These are phyloP conservation scores for Liodrosophila aerea DNA, from an alignment of 2,888 invertebrate genomes.

Conservation along the genomic window DNA sequence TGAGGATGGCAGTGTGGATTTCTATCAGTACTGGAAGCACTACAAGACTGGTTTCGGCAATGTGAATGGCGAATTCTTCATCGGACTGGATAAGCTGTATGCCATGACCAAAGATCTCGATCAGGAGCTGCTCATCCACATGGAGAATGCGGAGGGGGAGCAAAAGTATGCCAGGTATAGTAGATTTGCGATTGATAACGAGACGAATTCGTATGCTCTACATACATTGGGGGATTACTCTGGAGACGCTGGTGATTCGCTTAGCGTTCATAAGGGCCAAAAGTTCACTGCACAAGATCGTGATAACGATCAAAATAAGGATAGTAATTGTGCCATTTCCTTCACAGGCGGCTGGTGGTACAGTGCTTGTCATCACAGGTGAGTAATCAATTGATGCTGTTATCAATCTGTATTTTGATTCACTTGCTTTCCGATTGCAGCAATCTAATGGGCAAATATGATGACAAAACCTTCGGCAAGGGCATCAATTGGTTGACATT, in stretches of 20 bases:
- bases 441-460: conserved; percentile 87
- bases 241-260: conserved; percentile 87
- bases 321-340: conserved; percentile 85
- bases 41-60: conserved; percentile 86
- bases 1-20: conserved; percentile 86
- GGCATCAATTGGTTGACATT: conserved; percentile 88
- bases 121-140: conserved; percentile 85
- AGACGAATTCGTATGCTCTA: conserved; percentile 86
- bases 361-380: conserved; percentile 87
- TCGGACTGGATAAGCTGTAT: conserved; percentile 87
- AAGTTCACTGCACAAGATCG: conserved; percentile 87
- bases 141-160: conserved; percentile 85
- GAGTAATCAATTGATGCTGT: not conserved
- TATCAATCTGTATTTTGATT: no score
- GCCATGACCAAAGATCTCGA: conserved; percentile 80
- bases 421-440: conserved; percentile 73
- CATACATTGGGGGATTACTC: conserved; percentile 86
- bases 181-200: conserved; percentile 86
- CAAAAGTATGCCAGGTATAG: conserved; percentile 85
- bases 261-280: conserved; percentile 86
- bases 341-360: conserved; percentile 90
- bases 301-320: conserved; percentile 87
- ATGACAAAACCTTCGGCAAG: conserved; percentile 84
- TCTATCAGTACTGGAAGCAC: conserved; percentile 86
- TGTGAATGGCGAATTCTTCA: conserved; percentile 87